Evolutionary conservation across 2,888 invertebrate genomes (phyloP).

Genomic region (Ctenicera cuprea): DNA sequence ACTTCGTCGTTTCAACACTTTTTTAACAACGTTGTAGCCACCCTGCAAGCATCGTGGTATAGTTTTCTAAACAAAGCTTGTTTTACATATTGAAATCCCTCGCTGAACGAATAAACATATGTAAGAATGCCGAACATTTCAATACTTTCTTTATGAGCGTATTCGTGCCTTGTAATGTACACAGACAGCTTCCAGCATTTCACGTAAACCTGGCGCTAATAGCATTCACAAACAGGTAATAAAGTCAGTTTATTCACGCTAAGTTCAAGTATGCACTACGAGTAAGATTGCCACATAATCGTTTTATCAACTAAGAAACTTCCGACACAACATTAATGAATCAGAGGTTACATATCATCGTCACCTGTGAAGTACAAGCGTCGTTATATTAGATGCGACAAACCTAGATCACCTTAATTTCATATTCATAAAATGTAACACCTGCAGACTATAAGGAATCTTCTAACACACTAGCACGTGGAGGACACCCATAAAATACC

Average conservation of each 20-base stretch:
- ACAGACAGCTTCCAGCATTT: conserved; percentile 1
- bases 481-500: conserved; percentile 51
- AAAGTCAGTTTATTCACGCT: conserved; percentile 17
- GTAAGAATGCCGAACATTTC: no score
- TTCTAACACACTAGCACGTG: conserved; percentile 47
- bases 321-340: conserved; percentile 39
- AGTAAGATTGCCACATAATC: conserved; percentile 19
- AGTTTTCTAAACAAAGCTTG: no score
- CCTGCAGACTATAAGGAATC: conserved; percentile 43
- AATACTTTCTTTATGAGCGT: no score
- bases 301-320: conserved; percentile 13
- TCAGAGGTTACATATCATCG: conserved; percentile 32
- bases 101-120: no score
- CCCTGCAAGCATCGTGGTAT: no score
- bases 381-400: conserved; percentile 33
- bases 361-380: conserved; percentile 20
- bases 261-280: conserved; percentile 26
- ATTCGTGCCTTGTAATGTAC: no score
- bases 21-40: no score
- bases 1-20: no score
- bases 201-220: conserved; percentile 26
- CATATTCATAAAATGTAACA: conserved; percentile 43
- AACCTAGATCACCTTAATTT: conserved; percentile 36
- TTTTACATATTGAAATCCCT: no score
- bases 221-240: conserved; percentile 26